Evolutionary conservation across 2,888 invertebrate genomes (phyloP).

Genomic region (Pasiphila rectangulata): DNA sequence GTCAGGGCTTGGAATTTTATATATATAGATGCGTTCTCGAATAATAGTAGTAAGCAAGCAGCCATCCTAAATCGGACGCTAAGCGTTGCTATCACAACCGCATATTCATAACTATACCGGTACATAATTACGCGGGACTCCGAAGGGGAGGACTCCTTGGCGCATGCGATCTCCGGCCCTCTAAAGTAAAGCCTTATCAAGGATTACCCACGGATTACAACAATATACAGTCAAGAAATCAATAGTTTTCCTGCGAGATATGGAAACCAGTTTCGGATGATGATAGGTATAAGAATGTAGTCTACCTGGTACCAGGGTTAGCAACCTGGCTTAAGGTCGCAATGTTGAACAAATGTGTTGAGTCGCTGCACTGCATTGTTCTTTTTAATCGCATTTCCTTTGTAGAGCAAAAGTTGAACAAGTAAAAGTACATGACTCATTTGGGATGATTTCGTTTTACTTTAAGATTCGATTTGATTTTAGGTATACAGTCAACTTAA

Average conservation of each 20-base stretch:
- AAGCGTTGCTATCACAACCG: constrained; percentile 5
- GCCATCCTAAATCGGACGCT: not conserved
- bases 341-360: constrained; percentile 8
- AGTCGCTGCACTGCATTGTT: constrained; percentile 4
- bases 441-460: no score
- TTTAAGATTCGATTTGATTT: no score
- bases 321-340: constrained; percentile 28
- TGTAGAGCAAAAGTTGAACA: no score
- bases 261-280: constrained; percentile 33
- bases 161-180: constrained; percentile 48
- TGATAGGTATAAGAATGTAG: constrained; percentile 31
- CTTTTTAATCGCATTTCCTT: not conserved
- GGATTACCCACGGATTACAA: constrained; percentile 46
- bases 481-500: no score
- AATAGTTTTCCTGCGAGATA: constrained; percentile 39
- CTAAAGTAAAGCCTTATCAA: constrained; percentile 34
- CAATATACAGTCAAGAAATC: constrained; percentile 37
- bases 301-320: constrained; percentile 33
- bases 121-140: constrained; percentile 39
- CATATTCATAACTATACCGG: constrained; percentile 29
- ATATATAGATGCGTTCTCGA: no score
- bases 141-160: constrained; percentile 40
- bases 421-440: no score
- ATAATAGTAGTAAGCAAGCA: not conserved
- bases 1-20: no score